These are phyloP conservation scores for Lycia hirtaria DNA, from an alignment of 2,888 invertebrate genomes.

Conservation along the genomic window DNA sequence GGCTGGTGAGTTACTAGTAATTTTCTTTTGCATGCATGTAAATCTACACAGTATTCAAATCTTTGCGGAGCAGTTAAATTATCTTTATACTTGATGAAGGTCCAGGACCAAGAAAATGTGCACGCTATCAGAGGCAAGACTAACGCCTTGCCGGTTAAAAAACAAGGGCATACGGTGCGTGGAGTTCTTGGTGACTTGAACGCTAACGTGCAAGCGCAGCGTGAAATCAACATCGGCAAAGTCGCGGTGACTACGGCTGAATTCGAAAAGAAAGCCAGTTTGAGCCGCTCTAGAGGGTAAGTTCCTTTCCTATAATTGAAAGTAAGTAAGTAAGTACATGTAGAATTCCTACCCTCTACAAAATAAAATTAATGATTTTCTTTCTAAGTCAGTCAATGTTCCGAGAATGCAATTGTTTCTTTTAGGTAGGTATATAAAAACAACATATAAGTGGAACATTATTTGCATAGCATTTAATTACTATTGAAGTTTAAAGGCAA, in stretches of 20 bases:
- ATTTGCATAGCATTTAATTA: no score
- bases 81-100: constrained; percentile 50
- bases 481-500: no score
- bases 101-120: constrained; percentile 75
- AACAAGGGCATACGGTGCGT: constrained; percentile 63
- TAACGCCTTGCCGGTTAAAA: constrained; percentile 57
- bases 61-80: background rate
- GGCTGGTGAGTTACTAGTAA: constrained; percentile 56
- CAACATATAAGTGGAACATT: no score
- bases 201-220: constrained; percentile 68
- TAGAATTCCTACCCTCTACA: constrained; percentile 30
- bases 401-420: no score
- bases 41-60: no score
- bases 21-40: background rate
- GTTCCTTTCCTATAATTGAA: constrained; percentile 1
- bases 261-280: constrained; percentile 69
- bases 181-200: constrained; percentile 77
- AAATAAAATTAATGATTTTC: constrained; percentile 5
- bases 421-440: no score
- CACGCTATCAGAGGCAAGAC: constrained; percentile 64
- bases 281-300: constrained; percentile 63
- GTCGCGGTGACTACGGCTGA: constrained; percentile 66
- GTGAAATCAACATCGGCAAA: constrained; percentile 63
- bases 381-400: no score
- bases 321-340: no score